Base-by-base conservation (phyloP, 2,797 vertebrate genomes). In the Ptychobarbus kaznakovi region DNA sequence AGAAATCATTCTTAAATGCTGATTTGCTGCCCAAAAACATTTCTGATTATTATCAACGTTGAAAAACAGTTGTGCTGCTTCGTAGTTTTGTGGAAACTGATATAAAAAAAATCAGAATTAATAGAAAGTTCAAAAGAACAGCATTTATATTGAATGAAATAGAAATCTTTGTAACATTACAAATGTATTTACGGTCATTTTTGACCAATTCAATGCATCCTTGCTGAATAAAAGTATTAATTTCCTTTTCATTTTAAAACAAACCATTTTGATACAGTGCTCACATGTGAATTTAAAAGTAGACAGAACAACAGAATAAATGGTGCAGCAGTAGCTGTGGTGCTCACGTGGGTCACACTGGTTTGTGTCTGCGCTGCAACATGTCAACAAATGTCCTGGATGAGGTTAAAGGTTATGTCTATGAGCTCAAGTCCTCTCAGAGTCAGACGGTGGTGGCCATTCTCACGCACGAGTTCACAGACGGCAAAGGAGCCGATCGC, bases 371-470 rank as follows among this genome's bases (percentile, higher is more conserved):
- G 44, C 8, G n/a, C n/a, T 73, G 42, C 44, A 73, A 73, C 70
- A 18, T 28, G 44, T 28, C 44, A 73, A 63, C 22, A 61, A 56
- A 78, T 20, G 35, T 53, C 68, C 35, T 11, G 32, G 15, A 46
- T 4, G 10, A 46, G 42, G 25, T 46, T 16, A 4, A 3, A 56
- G 5, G 12, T 53, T 22, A 38, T 25, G 35, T 38, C 3, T n/a
- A 20, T 65, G 56, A 49, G n/a, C 22, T 69, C 20, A 15, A 1
- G 8, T n/a, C 12, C 90, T 18, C 20, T 40, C 58, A 3, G 6
- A 83, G n/a, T 86, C 28, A 96, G 15, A 96, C 95, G 0, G 90
- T 95, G 65, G 95, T 95, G 69, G 95, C 95, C 32, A 91, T 83
- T 91, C 95, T 93, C 88, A 93, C 91, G 6, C 92, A 91, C 0